Base-by-base conservation (phyloP, 1,140 invertebrate genomes). In the Ptiloglossa arizonensis region DNA sequence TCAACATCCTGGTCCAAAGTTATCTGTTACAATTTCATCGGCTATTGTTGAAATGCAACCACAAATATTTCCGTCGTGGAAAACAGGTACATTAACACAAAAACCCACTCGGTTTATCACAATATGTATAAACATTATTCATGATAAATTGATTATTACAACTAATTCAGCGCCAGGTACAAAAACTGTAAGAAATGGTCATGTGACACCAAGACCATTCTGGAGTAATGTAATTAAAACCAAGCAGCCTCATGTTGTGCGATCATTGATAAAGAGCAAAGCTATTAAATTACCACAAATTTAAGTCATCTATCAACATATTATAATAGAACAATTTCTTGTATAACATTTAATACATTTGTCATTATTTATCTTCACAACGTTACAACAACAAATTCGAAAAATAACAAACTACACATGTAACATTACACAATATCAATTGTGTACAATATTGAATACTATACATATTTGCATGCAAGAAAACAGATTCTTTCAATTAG, bases 41-140 rank as follows among this genome's bases (percentile, higher is more conserved):
- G 71, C 68, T 5, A 82, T 70, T 35, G 68, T 75, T 2, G 87
- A 87, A 63, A 80, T 72, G 35, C 80, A 91, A 35, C 82, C 87
- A 1, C 86, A 87, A 32, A 60, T 87, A 54, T 90, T 89, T 80
- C 86, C 88, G 29, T 50, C 87, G n/a, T 91, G 87, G 87, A 92
- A 90, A 89, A 86, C 86, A 82, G 79, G 91, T 92, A 86, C 81
- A 27, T 67, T 6, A 57, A 71, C 52, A 79, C 2, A 8, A 60
- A 19, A 56, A 24, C 17, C 0, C 1, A 27, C 50, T 50, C 5
- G 17, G 27, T n/a, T 5, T 41, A 17, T 24, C 17, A 27, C 2
- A 38, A 32, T 13, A 52, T 4, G 0, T 35, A 32, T n/a, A 52
- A 35, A 35, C 15, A 63, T 70, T 71, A 68, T 67, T 48, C 71